Base-by-base conservation (phyloP, 1,140 invertebrate genomes). In the Melipona quadrifasciata region DNA sequence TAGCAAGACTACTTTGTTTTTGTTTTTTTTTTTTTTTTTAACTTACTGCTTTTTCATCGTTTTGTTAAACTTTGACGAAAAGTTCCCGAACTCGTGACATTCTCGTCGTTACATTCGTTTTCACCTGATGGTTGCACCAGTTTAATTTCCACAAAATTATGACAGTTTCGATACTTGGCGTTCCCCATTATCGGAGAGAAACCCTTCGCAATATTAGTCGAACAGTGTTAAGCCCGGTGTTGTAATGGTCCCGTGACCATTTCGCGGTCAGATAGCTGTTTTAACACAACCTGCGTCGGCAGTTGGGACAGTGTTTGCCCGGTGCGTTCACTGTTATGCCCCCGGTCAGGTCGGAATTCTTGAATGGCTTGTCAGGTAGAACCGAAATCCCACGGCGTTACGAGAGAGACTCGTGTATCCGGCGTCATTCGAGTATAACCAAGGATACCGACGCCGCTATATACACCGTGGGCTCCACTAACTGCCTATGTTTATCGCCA, bases 401-500 rank as follows among this genome's bases (percentile, higher is more conserved):
- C 65, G 80, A 82, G 73, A 84, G 57, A 68, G 47, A 72, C 53
- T 68, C 67, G 81, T 77, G 74, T 82, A 82, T 77, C 74, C 81
- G 76, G 82, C 76, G 83, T 78, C 71, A 84, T 80, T 80, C 76
- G 53, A 81, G 82, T 85, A 82, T 88, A 92, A 89, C 88, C 90
- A 90, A 90, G 89, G 86, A 92, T 93, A 91, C 82, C 72, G 87
- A 86, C 68, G 64, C 55, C 85, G 85, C 85, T 84, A 88, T 84
- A 84, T 24, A 61, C 90, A 90, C 61, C 75, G 81, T 79, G 86
- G 39, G 86, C 90, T 89, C 75, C 87, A 90, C 91, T 92, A 92
- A 92, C 91, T 92, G 89, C 87, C 87, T 90, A 87, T 92, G 91
- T 93, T 93, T 93, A 93, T 93, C 92, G 90, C 86, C 80, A 53